phyloP scores from a whole-genome alignment of 2,888 invertebrate genomes.

The Deilephila elpenor region DNA sequence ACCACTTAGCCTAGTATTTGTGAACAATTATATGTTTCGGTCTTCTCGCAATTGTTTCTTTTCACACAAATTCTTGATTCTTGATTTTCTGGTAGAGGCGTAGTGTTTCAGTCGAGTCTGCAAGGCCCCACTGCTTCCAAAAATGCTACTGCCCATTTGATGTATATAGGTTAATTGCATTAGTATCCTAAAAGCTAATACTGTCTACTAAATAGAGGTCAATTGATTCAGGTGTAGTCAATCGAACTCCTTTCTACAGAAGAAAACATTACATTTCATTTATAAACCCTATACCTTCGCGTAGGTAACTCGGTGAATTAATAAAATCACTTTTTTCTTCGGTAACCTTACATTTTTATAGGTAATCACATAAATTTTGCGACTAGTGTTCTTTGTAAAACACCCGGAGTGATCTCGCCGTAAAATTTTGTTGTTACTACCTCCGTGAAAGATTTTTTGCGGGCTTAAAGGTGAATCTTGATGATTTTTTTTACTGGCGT shows the following conservation, averaged over 20 bases:
- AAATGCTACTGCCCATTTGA: too few relatives aligned
- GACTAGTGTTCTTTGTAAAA: constrained; percentile 46
- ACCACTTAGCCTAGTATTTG: too few relatives aligned
- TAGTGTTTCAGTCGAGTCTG: too few relatives aligned
- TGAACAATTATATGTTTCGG: too few relatives aligned
- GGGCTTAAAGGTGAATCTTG: constrained; percentile 25
- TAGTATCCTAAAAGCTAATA: too few relatives aligned
- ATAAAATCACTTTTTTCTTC: constrained; percentile 40
- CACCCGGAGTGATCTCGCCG: constrained; percentile 44
- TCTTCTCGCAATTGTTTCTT: too few relatives aligned
- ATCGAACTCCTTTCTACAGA: background rate
- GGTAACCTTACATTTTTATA: constrained; percentile 40
- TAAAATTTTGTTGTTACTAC: constrained; percentile 46
- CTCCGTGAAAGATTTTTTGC: constrained; percentile 35
- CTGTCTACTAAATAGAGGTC: background rate
- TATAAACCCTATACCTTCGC: background rate
- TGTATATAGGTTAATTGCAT: too few relatives aligned
- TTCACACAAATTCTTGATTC: too few relatives aligned
- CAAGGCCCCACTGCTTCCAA: too few relatives aligned
- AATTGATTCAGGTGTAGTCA: background rate
- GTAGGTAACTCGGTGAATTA: constrained; percentile 31
- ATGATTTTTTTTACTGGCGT: constrained; percentile 27
- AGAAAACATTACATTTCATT: background rate
- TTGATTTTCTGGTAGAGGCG: too few relatives aligned
- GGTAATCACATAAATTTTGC: constrained; percentile 45